phyloP scores from a whole-genome alignment of 2,113 vertebrate genomes.

The Limnothrissa miodon region DNA sequence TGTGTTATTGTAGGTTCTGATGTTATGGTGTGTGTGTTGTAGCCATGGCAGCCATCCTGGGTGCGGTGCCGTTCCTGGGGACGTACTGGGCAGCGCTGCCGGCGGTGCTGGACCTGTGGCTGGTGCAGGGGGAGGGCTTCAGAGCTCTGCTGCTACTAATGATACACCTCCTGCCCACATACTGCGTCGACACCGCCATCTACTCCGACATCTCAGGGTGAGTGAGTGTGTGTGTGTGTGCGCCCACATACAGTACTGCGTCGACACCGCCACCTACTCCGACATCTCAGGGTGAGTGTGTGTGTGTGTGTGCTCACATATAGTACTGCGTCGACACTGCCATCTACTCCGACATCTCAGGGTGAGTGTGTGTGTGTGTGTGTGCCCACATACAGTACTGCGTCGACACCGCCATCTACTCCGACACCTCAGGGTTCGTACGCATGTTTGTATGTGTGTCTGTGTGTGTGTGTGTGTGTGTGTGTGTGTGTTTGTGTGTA shows the following conservation, averaged over 20 bases:
- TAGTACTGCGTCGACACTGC: too few species aligned
- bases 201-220: constrained; percentile 85
- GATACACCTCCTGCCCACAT: constrained; percentile 95
- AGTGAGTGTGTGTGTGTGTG: not conserved
- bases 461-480: not conserved
- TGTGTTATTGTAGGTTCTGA: too few species aligned
- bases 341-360: too few species aligned
- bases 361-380: too few species aligned
- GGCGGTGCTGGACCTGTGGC: constrained; percentile 92
- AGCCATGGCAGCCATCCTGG: constrained; percentile 91
- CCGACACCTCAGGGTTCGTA: too few species aligned
- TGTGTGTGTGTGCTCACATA: too few species aligned
- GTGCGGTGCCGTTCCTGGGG: constrained; percentile 94
- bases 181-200: constrained; percentile 97
- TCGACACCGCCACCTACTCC: too few species aligned
- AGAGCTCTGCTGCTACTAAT: constrained; percentile 88
- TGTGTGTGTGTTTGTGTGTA: too few species aligned
- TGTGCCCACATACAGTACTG: too few species aligned
- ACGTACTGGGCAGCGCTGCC: constrained; percentile 96
- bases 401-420: too few species aligned
- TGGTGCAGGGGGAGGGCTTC: constrained; percentile 88
- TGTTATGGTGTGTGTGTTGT: not conserved
- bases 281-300: too few species aligned
- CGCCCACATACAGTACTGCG: too few species aligned
- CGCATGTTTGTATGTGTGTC: not conserved